A percentile compares a stretch with the other conserved stretches of the same genome.
These are phyloP conservation scores for Albula goreensis DNA, from an alignment of 2,113 vertebrate species.

Conservation along the genomic window DNA sequence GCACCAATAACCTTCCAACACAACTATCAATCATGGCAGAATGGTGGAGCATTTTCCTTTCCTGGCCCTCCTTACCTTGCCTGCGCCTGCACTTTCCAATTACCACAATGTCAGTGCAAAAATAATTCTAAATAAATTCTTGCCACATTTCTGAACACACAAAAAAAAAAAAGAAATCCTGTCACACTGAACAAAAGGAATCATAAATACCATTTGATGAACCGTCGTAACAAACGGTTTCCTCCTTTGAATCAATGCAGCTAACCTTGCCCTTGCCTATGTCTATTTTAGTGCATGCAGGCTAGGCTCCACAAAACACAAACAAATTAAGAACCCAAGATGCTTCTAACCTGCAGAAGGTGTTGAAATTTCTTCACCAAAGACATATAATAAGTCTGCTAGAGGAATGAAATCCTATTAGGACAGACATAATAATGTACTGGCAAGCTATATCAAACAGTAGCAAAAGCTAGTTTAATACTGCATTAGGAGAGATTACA, in stretches of 20 bases:
- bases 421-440: constrained; percentile 4
- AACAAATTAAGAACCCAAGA: background rate
- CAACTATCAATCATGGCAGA: constrained; percentile 3
- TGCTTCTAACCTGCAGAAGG: background rate
- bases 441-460: constrained; percentile 15
- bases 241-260: background rate
- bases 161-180: background rate
- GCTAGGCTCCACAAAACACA: background rate
- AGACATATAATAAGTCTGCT: constrained; percentile 12
- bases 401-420: constrained; percentile 19
- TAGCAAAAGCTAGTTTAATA: constrained; percentile 13
- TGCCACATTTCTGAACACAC: background rate
- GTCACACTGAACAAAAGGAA: background rate
- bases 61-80: constrained; percentile 5
- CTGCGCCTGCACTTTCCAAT: constrained; percentile 15
- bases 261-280: background rate
- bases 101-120: background rate
- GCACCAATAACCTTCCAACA: constrained; percentile 26
- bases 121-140: constrained; percentile 17
- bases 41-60: constrained; percentile 15
- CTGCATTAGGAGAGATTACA: constrained; percentile 9
- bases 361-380: background rate
- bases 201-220: constrained; percentile 9
- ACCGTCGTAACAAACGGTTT: background rate
- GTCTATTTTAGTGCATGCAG: background rate